Base-by-base conservation (phyloP, 64 coral and sea anemone genomes). In the Platygyra sinensis region DNA sequence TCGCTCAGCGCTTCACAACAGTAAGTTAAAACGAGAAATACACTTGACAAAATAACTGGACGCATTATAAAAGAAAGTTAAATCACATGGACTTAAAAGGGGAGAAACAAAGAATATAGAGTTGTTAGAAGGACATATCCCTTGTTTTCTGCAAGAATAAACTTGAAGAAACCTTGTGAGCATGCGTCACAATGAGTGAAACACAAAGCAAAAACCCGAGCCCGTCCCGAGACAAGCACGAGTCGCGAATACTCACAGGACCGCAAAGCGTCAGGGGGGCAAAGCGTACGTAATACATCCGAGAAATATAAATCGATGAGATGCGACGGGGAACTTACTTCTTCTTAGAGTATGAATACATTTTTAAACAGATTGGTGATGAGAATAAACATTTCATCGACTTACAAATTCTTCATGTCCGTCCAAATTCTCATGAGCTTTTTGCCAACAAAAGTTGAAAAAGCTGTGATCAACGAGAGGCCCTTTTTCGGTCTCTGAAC, bases 61-160 rank as follows among this genome's bases (percentile, higher is more conserved):
- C 63, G 62, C 81, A 85, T 85, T 30, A 79, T 28, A 16, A 57
- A 79, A 29, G 11, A 27, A 28, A 79, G 59, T 14, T 17, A 54
- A 79, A 79, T 3, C 24, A 79, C 22, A 79, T 16, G 2, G 46
- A 54, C 20, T 57, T 0, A 55, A 79, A 79, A 79, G n/a, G 11
- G n/a, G 2, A 50, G 12, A 55, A 55, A 11, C 55, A 29, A 14
- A 13, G n/a, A 57, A 50, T 7, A 79, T 49, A 27, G 9, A 15
- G 5, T 8, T 57, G 10, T 69, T 69, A n/a, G 8, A 51, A 57
- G 10, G 14, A 52, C 76, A 79, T 79, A 0, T 79, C 27, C 4
- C 8, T 50, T 17, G 22, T 57, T 79, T 79, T 79, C 76, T 79
- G 24, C 76, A 54, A 79, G 76, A 79, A 15, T 79, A 55, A 79